Percentiles rank a stretch among this genome's conserved stretches.
Conservation (phyloP, 2,797 vertebrate genomes). For the Notolepis coatsorum region DNA sequence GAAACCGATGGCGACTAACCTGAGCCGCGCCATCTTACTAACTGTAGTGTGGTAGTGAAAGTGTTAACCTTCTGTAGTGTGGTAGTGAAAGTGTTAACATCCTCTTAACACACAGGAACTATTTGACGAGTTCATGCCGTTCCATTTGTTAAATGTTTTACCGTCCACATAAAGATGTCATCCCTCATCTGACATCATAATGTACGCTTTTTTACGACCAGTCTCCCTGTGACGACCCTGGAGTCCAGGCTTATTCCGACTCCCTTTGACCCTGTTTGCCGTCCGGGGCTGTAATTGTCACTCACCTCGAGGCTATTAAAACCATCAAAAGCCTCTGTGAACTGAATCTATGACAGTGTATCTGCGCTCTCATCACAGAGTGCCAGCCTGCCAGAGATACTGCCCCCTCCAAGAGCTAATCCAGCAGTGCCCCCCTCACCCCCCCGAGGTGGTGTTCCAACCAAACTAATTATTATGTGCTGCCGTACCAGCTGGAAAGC, state of each 20-base stretch:
- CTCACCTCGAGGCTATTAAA: constrained; percentile 74
- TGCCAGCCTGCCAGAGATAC: constrained; percentile 58
- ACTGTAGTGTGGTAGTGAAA: too few species aligned
- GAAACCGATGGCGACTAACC: constrained; percentile 9
- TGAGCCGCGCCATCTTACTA: background rate
- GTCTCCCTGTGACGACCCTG: constrained; percentile 62
- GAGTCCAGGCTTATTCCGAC: constrained; percentile 56
- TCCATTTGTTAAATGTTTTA: background rate
- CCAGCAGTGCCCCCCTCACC: too few species aligned
- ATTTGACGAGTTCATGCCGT: background rate
- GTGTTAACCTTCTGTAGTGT: too few species aligned
- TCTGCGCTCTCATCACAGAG: constrained; percentile 73
- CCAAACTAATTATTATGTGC: constrained; percentile 77
- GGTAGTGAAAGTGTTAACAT: too few species aligned
- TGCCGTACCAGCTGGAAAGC: constrained; percentile 68
- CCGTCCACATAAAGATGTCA: constrained; percentile 12
- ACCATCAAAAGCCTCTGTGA: constrained; percentile 69
- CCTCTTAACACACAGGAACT: background rate
- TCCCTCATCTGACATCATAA: constrained; percentile 40
- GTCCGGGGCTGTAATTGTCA: constrained; percentile 73
- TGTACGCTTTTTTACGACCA: constrained; percentile 48
- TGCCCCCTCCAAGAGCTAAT: constrained; percentile 73
- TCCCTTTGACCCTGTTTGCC: constrained; percentile 72
- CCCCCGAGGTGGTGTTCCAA: constrained; percentile 67
- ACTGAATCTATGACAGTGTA: constrained; percentile 64